A percentile compares a stretch with the other conserved stretches of the same genome.
Evolutionary conservation across 2,797 vertebrate genomes (phyloP).

Genomic region (Lutjanus campechanus): DNA sequence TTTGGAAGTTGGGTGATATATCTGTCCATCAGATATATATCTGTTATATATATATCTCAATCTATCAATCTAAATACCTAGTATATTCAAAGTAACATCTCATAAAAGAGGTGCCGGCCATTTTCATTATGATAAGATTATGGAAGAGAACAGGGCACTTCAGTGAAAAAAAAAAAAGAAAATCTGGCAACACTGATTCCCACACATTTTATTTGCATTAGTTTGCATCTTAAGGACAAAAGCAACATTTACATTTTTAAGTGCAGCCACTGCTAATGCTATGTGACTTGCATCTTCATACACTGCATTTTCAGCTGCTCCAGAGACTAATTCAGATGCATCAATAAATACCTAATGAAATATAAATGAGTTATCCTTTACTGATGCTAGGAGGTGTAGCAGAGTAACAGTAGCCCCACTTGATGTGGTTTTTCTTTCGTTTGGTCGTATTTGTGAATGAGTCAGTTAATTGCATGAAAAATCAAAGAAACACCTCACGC

Average conservation of each 20-base stretch:
- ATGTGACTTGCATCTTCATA: not conserved
- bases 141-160: too few relatives aligned
- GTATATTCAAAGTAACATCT: too few relatives aligned
- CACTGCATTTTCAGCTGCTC: too few relatives aligned
- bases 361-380: too few relatives aligned
- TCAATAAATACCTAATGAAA: too few relatives aligned
- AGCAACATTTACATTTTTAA: not conserved
- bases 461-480: constrained; percentile 23
- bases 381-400: too few relatives aligned
- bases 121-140: not conserved
- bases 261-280: not conserved
- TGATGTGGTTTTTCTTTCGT: not conserved
- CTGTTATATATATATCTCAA: too few relatives aligned
- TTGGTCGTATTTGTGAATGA: constrained; percentile 12
- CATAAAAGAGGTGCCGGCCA: too few relatives aligned
- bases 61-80: too few relatives aligned
- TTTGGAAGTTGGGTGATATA: not conserved
- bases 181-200: too few relatives aligned
- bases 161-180: too few relatives aligned
- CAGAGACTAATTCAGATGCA: too few relatives aligned
- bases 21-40: not conserved
- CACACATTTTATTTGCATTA: not conserved
- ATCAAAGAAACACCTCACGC: not conserved
- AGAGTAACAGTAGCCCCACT: not conserved
- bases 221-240: not conserved